phyloP scores from a whole-genome alignment of 30 jellyfish, hydroid and myxozoan genomes.

The Cassiopea andromeda region DNA sequence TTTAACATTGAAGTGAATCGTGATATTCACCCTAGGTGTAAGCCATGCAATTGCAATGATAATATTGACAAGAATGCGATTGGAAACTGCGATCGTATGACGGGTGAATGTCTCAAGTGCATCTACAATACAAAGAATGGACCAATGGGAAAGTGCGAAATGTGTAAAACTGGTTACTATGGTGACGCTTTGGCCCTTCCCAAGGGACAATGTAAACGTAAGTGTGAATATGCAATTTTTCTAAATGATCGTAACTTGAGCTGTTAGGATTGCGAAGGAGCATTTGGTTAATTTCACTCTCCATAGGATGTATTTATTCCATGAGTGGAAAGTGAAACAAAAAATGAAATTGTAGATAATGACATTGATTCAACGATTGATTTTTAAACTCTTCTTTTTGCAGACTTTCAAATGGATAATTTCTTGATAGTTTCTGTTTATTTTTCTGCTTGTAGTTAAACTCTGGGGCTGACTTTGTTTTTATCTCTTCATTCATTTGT shows the following conservation, averaged over 20 bases:
- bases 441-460: too few species aligned
- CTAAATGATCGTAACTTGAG: not conserved
- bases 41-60: conserved; percentile 91
- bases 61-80: conserved; percentile 83
- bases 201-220: conserved; percentile 96
- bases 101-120: conserved; percentile 95
- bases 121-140: conserved; percentile 95
- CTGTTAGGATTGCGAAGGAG: not conserved
- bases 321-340: too few species aligned
- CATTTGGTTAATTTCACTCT: not conserved
- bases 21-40: conserved; percentile 59
- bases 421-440: too few species aligned
- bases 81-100: conserved; percentile 85
- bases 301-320: too few species aligned
- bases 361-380: too few species aligned
- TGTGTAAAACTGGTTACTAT: conserved; percentile 90
- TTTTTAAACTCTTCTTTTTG: too few species aligned
- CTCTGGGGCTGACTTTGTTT: too few species aligned
- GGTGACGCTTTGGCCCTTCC: conserved; percentile 98
- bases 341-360: too few species aligned
- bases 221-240: not conserved
- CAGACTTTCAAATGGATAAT: too few species aligned
- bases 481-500: not conserved
- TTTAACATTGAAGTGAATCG: not conserved
- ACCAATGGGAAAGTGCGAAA: conserved; percentile 81